Evolutionary conservation across 2,113 vertebrate species (phyloP), one percentile per base, ranked within the genome.

Genomic region (Tyto alba): DNA sequence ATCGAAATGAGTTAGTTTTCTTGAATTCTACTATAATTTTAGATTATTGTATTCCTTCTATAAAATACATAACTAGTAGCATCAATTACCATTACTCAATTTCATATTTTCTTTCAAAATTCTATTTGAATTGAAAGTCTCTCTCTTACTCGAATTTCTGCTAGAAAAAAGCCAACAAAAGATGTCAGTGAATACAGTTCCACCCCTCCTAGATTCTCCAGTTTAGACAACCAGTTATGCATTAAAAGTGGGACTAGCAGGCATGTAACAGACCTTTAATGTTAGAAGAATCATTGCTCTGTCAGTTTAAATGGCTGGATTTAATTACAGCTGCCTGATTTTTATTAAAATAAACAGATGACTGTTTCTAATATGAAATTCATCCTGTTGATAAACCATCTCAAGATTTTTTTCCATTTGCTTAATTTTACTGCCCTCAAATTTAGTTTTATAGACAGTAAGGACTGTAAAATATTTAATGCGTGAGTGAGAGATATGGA

Each of bases 391-490:
- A 92, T 95, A 73, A 91, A 73, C 16, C 45, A 79, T 71, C 45
- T 60, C 30, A 27, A 85, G 86, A 50, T 27, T 78, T 53, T 79
- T 81, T 71, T 41, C 76, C 59, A 64, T 94, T 93, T 93, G 53
- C 81, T 89, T 93, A 82, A 94, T 96, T 95, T 95, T 95, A 93
- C 82, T 94, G 89, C 57, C 88, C 89, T 96, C 25, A 89, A 90
- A 95, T 80, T 45, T 94, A 56, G 87, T 90, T 94, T 93, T 85
- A 90, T 69, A 92, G 86, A 83, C 38, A 91, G 88, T 53, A 85
- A 90, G 19, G 8, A 52, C 85, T 90, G 88, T 90, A 82, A 97
- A 97, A 96, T 97, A 94, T 95, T 95, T 95, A 95, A 96, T 90
- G 91, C 40, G 68, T 62, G 55, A 63, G 38, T 29, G 40, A 79